Conservation (phyloP, 2,888 invertebrate species). For the Drosophila fungiperda region DNA sequence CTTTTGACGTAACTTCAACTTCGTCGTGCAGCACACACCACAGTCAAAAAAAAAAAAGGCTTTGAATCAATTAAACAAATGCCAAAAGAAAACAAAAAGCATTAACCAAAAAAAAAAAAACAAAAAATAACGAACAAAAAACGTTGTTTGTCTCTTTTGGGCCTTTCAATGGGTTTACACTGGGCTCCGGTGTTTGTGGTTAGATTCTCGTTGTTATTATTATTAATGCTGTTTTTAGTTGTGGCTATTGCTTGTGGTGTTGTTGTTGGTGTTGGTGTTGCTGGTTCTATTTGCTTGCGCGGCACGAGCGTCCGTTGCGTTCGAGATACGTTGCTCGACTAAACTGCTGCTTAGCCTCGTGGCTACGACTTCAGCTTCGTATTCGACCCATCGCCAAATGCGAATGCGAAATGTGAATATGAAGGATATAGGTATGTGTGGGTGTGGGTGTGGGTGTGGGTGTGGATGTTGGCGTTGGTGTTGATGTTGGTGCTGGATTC, state of each 20-base stretch:
- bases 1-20: slow-evolving; percentile 72
- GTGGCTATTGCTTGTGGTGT: slow-evolving; percentile 34
- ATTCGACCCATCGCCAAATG: slow-evolving; percentile 34
- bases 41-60: slow-evolving; percentile 12
- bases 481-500: slow-evolving; percentile 5
- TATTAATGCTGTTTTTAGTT: slow-evolving; percentile 41
- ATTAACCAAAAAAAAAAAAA: slow-evolving; percentile 13
- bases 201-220: slow-evolving; percentile 26
- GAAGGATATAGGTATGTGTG: slow-evolving; percentile 2
- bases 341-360: slow-evolving; percentile 50
- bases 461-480: background rate
- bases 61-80: slow-evolving; percentile 35
- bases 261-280: slow-evolving; percentile 7
- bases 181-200: slow-evolving; percentile 11
- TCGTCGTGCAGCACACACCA: slow-evolving; percentile 21
- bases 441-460: background rate
- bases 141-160: slow-evolving; percentile 1
- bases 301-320: slow-evolving; percentile 69
- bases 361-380: slow-evolving; percentile 42
- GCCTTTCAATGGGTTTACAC: slow-evolving; percentile 13
- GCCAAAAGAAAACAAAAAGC: slow-evolving; percentile 1
- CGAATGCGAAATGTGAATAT: slow-evolving; percentile 19
- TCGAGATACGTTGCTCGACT: slow-evolving; percentile 83
- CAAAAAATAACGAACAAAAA: slow-evolving; percentile 8
- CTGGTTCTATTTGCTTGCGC: slow-evolving; percentile 18